Percentiles rank a stretch among this genome's conserved stretches.
These are phyloP conservation scores for Crematogaster levior DNA, from an alignment of 2,888 invertebrate species.

Conservation along the genomic window DNA sequence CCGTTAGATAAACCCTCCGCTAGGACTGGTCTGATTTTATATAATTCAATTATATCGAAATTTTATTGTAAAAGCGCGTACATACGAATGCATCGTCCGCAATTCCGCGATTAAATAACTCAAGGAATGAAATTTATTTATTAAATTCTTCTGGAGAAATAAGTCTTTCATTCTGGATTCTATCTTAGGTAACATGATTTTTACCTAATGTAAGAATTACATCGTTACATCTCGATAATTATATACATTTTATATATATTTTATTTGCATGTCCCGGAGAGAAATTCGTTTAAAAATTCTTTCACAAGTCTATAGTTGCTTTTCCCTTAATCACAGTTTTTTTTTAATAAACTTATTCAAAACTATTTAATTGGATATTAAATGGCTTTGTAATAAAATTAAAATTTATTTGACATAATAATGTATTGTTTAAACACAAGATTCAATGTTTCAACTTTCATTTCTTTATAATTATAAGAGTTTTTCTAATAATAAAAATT, in stretches of 20 bases:
- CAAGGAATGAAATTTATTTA: conserved; percentile 29
- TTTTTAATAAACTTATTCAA: background rate
- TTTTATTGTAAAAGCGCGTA: conserved; percentile 32
- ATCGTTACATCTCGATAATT: background rate
- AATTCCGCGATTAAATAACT: conserved; percentile 44
- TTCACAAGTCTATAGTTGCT: background rate
- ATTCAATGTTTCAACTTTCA: background rate
- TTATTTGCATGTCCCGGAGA: background rate
- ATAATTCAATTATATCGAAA: conserved; percentile 32
- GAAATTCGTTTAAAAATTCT: background rate
- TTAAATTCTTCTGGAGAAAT: conserved; percentile 13
- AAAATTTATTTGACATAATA: background rate
- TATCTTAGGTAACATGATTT: background rate
- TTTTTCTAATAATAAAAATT: background rate
- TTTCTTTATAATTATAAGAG: background rate
- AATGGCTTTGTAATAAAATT: background rate
- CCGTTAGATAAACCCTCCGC: conserved; percentile 29
- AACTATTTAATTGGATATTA: background rate
- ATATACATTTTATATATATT: background rate
- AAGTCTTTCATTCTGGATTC: background rate
- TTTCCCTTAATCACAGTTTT: background rate
- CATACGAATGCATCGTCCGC: background rate
- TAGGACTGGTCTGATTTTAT: conserved; percentile 44
- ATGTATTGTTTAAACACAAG: background rate
- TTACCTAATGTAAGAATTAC: background rate